Percentiles rank a stretch among this genome's conserved stretches.
phyloP scores from a whole-genome alignment of 2,888 invertebrate genomes.

The Melinaea marsaeus region DNA sequence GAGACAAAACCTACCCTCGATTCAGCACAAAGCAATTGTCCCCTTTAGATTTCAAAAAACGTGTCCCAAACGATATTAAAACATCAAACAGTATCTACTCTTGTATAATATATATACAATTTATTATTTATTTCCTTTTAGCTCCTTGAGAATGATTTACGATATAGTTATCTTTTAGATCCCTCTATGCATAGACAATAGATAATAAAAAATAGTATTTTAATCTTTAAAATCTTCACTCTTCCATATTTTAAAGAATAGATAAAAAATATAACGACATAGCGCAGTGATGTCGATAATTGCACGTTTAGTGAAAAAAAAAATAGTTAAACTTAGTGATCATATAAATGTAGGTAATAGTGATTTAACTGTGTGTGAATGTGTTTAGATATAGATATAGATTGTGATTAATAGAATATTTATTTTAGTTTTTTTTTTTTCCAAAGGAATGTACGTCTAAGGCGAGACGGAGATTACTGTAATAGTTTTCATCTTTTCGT shows the following conservation, averaged over 20 bases:
- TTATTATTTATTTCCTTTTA: conserved; percentile 28
- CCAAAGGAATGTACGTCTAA: conserved; percentile 62
- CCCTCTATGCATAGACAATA: conserved; percentile 36
- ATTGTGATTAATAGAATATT: conserved; percentile 41
- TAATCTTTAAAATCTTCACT: conserved; percentile 68
- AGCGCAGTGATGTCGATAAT: conserved; percentile 50
- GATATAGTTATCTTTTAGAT: conserved; percentile 38
- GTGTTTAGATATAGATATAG: conserved; percentile 51
- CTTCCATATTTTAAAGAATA: conserved; percentile 71
- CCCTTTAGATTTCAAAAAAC: conserved; percentile 23
- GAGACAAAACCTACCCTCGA: conserved; percentile 37
- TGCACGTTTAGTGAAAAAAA: conserved; percentile 63
- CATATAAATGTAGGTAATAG: conserved; percentile 48
- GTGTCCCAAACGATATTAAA: conserved; percentile 18
- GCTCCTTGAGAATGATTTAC: conserved; percentile 37
- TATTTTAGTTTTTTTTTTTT: conserved; percentile 44
- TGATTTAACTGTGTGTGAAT: conserved; percentile 61
- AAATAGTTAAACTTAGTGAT: conserved; percentile 50
- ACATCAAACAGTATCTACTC: conserved; percentile 28
- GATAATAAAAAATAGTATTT: conserved; percentile 53
- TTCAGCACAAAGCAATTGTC: conserved; percentile 47
- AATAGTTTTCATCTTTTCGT: conserved; percentile 42
- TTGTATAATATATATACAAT: conserved; percentile 32
- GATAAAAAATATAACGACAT: conserved; percentile 28
- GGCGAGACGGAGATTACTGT: conserved; percentile 61